Base-by-base conservation (phyloP, 2,888 invertebrate species). In the Margaritifera margaritifera region DNA sequence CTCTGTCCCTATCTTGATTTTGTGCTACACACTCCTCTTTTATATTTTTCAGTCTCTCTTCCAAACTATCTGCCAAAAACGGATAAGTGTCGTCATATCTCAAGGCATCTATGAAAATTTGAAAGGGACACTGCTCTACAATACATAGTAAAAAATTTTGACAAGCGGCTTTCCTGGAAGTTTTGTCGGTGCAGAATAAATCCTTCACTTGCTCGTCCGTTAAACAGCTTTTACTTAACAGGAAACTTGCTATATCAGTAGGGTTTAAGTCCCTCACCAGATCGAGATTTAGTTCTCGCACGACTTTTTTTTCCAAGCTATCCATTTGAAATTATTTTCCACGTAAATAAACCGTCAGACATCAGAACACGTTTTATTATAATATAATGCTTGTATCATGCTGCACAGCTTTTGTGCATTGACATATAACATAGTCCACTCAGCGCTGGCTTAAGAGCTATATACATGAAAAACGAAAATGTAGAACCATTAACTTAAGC, bases 1-100 rank as follows among this genome's bases (percentile, higher is more conserved):
- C 25, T 62, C 42, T 19, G 24, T 20, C 22, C 24, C 27, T 20
- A 4, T 31, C 18, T 53, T 25, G n/a, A 4, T 15, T 54, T 52
- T 55, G 56, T 54, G 20, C 56, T 22, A 15, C 22, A 6, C 24
- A 15, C 18, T 53, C n/a, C 11, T 8, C n/a, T 19, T n/a, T 11
- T 1, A 25, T 22, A 18, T 8, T n/a, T 51, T 61, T 5, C 3
- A 70, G 22, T 20, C 24, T 54, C 58, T 50, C 50, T 59, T 69
- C 64, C 19, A 70, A 51, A 24, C 62, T 64, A 31, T 73, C 62
- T 1, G 68, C 73, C 11, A 73, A 20, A 60, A 73, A 69, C 20
- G 55, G 24, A 20, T 70, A 73, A 1, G 50, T 24, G 62, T 65
- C 42, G 5, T 70, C 54, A 50, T 68, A 65, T 56, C 68, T 64